Percentiles rank a stretch among this genome's conserved stretches.
Conservation (phyloP, 1,140 invertebrate species). For the Heliconius hewitsoni region DNA sequence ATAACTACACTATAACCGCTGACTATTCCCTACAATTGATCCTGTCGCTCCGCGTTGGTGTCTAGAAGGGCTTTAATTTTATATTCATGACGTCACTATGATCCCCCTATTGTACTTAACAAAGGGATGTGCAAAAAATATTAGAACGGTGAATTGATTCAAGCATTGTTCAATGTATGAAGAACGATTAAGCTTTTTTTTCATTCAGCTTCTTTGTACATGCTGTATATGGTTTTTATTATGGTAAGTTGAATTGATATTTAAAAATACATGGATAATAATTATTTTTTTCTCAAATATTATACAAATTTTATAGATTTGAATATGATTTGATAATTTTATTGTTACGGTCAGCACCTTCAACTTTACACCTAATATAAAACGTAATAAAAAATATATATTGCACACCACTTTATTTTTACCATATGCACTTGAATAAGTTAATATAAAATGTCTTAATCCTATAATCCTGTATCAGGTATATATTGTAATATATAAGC, state of each 20-base stretch:
- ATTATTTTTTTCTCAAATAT: too few relatives aligned
- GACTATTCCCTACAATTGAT: conserved; percentile 64
- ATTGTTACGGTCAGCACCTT: too few relatives aligned
- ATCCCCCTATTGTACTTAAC: conserved; percentile 55
- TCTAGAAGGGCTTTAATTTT: conserved; percentile 72
- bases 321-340: too few relatives aligned
- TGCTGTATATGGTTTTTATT: neutral
- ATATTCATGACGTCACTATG: conserved; percentile 75
- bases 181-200: conserved; percentile 14
- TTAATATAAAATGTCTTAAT: too few relatives aligned
- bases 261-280: neutral
- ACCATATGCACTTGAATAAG: too few relatives aligned
- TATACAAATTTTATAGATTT: too few relatives aligned
- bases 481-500: too few relatives aligned
- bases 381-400: too few relatives aligned
- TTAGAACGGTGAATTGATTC: conserved; percentile 17
- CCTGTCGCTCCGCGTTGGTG: conserved; percentile 67
- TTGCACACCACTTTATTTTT: too few relatives aligned
- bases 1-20: conserved; percentile 45
- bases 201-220: conserved; percentile 6
- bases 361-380: too few relatives aligned
- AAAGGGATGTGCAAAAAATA: conserved; percentile 48
- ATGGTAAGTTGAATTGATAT: neutral
- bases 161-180: conserved; percentile 17
- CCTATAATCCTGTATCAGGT: too few relatives aligned